These are phyloP conservation scores for Trichoplusia ni DNA, from an alignment of 1,140 invertebrate genomes.

Conservation along the genomic window DNA sequence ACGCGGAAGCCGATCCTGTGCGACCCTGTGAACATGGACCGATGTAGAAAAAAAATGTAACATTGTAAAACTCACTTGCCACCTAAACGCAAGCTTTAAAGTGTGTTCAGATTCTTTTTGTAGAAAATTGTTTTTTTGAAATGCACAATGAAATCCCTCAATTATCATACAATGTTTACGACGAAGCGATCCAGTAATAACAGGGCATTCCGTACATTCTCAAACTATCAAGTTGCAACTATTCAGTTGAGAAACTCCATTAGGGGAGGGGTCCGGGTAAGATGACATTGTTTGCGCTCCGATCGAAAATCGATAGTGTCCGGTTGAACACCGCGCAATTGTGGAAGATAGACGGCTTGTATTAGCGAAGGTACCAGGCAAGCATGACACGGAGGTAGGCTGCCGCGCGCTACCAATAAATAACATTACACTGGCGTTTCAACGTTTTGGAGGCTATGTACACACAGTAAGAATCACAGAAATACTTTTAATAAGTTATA, in stretches of 20 bases:
- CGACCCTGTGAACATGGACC: background rate
- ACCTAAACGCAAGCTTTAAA: too few relatives aligned
- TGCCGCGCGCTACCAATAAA: too few relatives aligned
- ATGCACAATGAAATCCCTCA: background rate
- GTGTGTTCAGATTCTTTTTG: too few relatives aligned
- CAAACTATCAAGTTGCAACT: conserved; percentile 23
- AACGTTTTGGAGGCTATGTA: too few relatives aligned
- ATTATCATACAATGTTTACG: background rate
- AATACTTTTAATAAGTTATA: too few relatives aligned
- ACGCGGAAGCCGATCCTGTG: background rate
- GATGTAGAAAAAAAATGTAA: too few relatives aligned
- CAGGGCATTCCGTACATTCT: conserved; percentile 14
- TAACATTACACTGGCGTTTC: too few relatives aligned
- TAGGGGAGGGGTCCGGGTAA: conserved; percentile 29
- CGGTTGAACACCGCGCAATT: conserved; percentile 27
- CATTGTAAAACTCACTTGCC: too few relatives aligned
- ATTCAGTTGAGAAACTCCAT: conserved; percentile 37
- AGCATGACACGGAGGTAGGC: background rate
- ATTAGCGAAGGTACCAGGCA: background rate
- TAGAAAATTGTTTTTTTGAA: too few relatives aligned
- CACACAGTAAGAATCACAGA: too few relatives aligned
- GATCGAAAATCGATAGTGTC: conserved; percentile 41
- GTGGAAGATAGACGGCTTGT: conserved; percentile 3
- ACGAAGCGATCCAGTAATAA: conserved; percentile 11
- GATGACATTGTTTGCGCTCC: conserved; percentile 44